Evolutionary conservation across 2,113 vertebrate species (phyloP), one percentile per base, ranked within the genome.

Genomic region (Daboia siamensis): DNA sequence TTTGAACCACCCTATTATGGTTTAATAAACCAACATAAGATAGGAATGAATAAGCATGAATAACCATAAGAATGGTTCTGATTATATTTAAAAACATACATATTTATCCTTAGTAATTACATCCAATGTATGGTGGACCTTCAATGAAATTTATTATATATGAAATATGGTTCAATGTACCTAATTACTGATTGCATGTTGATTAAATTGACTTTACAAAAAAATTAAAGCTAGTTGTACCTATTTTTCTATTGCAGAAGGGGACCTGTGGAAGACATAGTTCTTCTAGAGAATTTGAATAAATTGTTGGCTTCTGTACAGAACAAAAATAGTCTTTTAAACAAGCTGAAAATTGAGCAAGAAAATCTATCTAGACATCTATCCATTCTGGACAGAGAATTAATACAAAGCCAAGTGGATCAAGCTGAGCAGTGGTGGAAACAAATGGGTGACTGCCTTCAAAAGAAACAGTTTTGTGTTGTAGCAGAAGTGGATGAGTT

Each of bases 381-480:
- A 93, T 97, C 96, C 1, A 94, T 92, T 69, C 96, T 97, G 92
- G 98, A 99, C 91, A 97, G 95, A 93, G 97, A 96, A 69, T 90
- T 97, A 23, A 95, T 97, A 0, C 95, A 97, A 92, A 97, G 91
- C 48, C 97, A 98, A 7, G 97, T 98, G 92, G 97, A 93, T 57
- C 96, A 96, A 21, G 97, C 98, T 11, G 98, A 98, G 59, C 94
- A 91, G 2, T 94, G 95, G 89, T 99, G 98, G 98, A 97, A 97
- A 84, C 95, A 93, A 4, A 94, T 98, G 57, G 97, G 98, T 46
- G 98, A 96, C 9, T 92, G 94, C 5, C 93, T 97, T 20, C 97
- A 98, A 86, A 98, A 94, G 94, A 97, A 95, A 48, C 92, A 97
- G 7, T 96, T 98, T 80, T 97, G 95, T 46, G 96, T 98, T 9